Percentiles rank a stretch among this genome's conserved stretches.
Evolutionary conservation across 2,113 vertebrate genomes (phyloP).

Genomic region (Amphiprion percula): DNA sequence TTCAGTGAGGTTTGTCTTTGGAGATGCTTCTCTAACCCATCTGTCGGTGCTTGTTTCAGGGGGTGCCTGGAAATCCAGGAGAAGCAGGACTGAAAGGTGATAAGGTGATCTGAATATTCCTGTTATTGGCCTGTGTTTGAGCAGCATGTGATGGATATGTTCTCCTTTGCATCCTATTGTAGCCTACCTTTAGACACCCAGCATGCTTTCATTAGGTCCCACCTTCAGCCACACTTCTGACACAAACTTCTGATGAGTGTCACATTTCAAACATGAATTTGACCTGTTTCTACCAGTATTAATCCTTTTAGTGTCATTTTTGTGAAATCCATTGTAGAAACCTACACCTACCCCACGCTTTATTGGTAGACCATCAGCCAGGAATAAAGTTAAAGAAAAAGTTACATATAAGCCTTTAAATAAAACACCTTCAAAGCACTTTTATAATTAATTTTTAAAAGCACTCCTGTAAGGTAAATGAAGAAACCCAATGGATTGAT

Average conservation of each 20-base stretch:
- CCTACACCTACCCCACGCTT: background rate
- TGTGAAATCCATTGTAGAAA: constrained; percentile 3
- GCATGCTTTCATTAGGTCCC: constrained; percentile 45
- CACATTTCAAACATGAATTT: constrained; percentile 50
- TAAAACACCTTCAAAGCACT: background rate
- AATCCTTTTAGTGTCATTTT: background rate
- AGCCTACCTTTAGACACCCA: constrained; percentile 12
- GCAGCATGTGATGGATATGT: constrained; percentile 79
- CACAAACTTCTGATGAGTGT: background rate
- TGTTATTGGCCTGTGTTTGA: constrained; percentile 94
- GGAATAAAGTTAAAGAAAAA: background rate
- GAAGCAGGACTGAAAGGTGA: constrained; percentile 99
- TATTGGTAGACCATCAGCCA: background rate
- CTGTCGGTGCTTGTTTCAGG: constrained; percentile 85
- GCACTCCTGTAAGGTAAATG: too few species aligned
- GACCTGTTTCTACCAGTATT: background rate
- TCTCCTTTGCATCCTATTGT: constrained; percentile 51
- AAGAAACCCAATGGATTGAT: too few species aligned
- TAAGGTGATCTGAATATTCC: constrained; percentile 99
- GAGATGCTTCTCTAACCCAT: constrained; percentile 39
- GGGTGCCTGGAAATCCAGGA: constrained; percentile 95
- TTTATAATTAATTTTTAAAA: too few species aligned
- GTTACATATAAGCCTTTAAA: background rate
- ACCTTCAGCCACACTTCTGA: background rate
- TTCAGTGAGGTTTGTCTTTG: background rate